Base-by-base conservation (phyloP, 1,140 invertebrate species). In the Pseudomyrmex flavicornis region DNA sequence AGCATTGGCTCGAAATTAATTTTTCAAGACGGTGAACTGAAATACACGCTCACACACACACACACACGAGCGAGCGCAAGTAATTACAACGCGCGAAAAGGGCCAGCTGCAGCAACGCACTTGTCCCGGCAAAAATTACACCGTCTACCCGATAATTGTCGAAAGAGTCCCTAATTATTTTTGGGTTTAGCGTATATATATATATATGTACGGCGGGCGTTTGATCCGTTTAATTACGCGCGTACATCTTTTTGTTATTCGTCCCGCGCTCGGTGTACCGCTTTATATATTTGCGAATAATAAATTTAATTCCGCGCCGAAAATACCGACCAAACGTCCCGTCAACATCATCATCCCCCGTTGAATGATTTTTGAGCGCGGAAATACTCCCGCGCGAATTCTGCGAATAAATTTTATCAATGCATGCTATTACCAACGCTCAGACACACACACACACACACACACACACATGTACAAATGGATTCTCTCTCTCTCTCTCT, bases 101-200 rank as follows among this genome's bases (percentile, higher is more conserved):
- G 58, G 17, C 20, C 35, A 56, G 76, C 44, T 73, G 65, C 68
- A 46, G 65, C 68, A 46, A 52, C 52, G 68, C 80, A 76, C 85
- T 63, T 62, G 66, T 80, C 52, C 17, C 13, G 58, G 52, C 59
- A 70, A 70, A 65, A 70, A 72, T 80, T 80, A 80, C 26, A 80
- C 76, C 76, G 66, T 80, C 66, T 80, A 80, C 76, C 22, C 46
- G 66, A 80, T 80, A 80, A 80, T 80, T 59, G 76, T 50, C 76
- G 76, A 80, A 80, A 80, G 72, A 22, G 66, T 72, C 44, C 72
- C 66, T 72, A 80, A 80, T 80, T 80, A 80, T 54, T 80, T 59
- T 58, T 66, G 76, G 66, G 35, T 35, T 59, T 70, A 44, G 44
- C 69, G 20, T 7, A 5, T 35, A 5, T 35, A 35, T 35, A 35